phyloP scores from a whole-genome alignment of 2,888 invertebrate genomes.

The Dorcus hopei region DNA sequence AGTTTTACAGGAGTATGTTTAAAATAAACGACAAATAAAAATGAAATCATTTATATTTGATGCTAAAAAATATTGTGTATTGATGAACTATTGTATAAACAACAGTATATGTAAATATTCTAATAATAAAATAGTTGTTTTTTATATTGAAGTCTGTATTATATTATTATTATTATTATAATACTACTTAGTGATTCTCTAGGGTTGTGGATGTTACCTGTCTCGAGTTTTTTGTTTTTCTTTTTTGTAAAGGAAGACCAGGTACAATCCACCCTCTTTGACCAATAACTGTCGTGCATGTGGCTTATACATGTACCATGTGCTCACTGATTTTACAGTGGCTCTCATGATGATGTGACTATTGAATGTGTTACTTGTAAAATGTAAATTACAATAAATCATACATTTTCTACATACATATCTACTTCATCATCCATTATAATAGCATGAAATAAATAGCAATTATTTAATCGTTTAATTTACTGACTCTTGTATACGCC shows the following conservation, averaged over 20 bases:
- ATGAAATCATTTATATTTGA: slow-evolving; percentile 44
- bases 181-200: not conserved
- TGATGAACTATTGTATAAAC: slow-evolving; percentile 38
- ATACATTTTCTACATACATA: slow-evolving; percentile 33
- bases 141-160: slow-evolving; percentile 1
- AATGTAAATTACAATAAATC: slow-evolving; percentile 36
- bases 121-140: slow-evolving; percentile 39
- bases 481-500: slow-evolving; percentile 75
- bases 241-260: slow-evolving; percentile 27
- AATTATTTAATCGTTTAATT: no score
- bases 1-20: slow-evolving; percentile 22
- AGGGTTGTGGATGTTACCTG: no score
- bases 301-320: slow-evolving; percentile 40
- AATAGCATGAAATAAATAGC: no score
- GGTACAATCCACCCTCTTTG: slow-evolving; percentile 38
- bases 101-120: slow-evolving; percentile 38
- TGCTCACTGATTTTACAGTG: slow-evolving; percentile 30
- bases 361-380: slow-evolving; percentile 35
- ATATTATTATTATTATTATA: not conserved
- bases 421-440: no score
- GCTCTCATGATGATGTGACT: slow-evolving; percentile 35
- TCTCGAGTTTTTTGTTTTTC: slow-evolving; percentile 24
- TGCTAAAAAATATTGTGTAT: slow-evolving; percentile 41
- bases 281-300: slow-evolving; percentile 43
- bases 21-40: slow-evolving; percentile 9